Conservation (phyloP, 2,797 vertebrate species). For the Falco naumanni region DNA sequence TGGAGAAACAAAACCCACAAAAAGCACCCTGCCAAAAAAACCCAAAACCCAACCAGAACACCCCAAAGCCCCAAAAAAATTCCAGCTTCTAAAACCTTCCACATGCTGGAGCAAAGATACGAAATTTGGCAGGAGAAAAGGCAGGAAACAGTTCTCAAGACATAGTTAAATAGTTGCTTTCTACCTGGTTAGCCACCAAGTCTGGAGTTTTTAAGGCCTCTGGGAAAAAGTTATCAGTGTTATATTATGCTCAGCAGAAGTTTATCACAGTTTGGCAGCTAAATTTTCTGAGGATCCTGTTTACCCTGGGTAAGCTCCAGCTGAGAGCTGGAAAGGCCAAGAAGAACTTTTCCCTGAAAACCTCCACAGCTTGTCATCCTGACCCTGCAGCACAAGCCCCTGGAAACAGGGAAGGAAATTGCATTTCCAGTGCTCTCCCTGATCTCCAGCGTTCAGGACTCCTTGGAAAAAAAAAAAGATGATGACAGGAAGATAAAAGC, state of each 20-base stretch:
- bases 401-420: background rate
- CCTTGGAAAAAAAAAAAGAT: background rate
- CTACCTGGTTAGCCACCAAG: background rate
- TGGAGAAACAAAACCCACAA: background rate
- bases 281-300: conserved; percentile 21
- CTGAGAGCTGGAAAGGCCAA: background rate
- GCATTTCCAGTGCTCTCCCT: background rate
- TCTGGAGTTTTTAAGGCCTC: background rate
- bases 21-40: background rate
- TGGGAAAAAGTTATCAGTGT: conserved; percentile 3
- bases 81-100: background rate
- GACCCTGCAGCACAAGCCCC: background rate
- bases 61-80: no score
- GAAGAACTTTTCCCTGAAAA: background rate
- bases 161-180: background rate
- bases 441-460: background rate
- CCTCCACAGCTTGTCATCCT: background rate
- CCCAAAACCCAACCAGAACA: background rate
- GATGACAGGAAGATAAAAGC: background rate
- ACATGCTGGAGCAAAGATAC: background rate
- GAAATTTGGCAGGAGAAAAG: background rate
- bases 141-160: background rate
- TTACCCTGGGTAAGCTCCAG: background rate
- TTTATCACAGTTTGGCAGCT: background rate
- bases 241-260: background rate